Conservation (phyloP, 2,113 vertebrate genomes). For the Ornithorhynchus anatinus region DNA sequence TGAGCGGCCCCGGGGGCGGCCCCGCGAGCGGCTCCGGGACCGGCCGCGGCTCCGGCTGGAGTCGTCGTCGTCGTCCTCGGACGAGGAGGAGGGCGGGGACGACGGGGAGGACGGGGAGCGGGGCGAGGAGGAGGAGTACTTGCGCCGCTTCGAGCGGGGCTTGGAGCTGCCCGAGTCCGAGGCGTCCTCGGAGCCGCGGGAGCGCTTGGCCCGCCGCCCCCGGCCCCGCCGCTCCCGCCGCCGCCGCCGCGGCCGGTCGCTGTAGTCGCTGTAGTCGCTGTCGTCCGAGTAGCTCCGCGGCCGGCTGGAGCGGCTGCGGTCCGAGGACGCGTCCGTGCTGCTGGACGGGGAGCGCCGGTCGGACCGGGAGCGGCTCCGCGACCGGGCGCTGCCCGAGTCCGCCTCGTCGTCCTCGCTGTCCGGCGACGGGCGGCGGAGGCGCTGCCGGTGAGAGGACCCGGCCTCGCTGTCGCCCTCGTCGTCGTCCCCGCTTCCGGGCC, state of each 20-base stretch:
- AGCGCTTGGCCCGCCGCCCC: conserved; percentile 81
- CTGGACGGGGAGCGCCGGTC: conserved; percentile 85
- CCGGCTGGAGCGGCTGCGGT: conserved; percentile 83
- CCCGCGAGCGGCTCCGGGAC: conserved; percentile 83
- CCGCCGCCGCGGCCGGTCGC: conserved; percentile 80
- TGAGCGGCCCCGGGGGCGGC: conserved; percentile 70
- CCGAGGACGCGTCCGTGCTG: conserved; percentile 90
- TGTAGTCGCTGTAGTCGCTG: conserved; percentile 95
- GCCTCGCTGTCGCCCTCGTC: conserved; percentile 88
- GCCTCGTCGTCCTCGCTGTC: conserved; percentile 91
- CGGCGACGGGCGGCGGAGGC: conserved; percentile 80
- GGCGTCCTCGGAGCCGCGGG: conserved; percentile 80
- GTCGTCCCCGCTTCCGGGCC: conserved; percentile 78
- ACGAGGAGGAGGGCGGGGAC: too few relatives aligned
- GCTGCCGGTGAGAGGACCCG: conserved; percentile 71
- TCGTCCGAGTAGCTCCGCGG: conserved; percentile 86
- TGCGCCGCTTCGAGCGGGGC: conserved; percentile 81
- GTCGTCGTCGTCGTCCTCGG: conserved; percentile 80
- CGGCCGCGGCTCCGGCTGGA: conserved; percentile 82
- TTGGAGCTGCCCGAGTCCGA: conserved; percentile 89
- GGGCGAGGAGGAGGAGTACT: conserved; percentile 82
- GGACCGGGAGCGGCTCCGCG: conserved; percentile 83
- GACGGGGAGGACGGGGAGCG: too few relatives aligned
- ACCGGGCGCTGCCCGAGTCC: conserved; percentile 80
- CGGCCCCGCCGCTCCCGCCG: conserved; percentile 86